Evolutionary conservation across 2,797 vertebrate species (phyloP).

Genomic region (Propithecus deckenii): DNA sequence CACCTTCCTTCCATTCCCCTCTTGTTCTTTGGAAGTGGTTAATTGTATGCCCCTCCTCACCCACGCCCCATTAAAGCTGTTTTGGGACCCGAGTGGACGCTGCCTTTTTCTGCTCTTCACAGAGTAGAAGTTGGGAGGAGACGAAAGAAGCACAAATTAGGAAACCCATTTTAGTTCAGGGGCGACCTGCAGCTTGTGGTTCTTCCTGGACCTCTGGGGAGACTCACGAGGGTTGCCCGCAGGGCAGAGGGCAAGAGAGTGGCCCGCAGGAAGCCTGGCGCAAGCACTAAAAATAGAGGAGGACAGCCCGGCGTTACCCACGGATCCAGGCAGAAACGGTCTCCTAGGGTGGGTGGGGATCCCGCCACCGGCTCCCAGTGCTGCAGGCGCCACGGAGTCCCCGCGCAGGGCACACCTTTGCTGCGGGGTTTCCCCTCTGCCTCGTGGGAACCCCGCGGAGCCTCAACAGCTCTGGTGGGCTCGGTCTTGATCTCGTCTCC

Average conservation of each 20-base stretch:
- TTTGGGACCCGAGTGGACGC: neutral
- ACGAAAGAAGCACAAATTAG: neutral
- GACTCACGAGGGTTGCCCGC: neutral
- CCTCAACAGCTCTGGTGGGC: neutral
- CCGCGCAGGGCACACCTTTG: neutral
- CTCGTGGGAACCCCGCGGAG: neutral
- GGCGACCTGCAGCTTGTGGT: neutral
- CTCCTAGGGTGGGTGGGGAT: neutral
- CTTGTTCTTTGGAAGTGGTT: constrained; percentile 10
- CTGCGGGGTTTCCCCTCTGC: neutral
- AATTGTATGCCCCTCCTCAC: neutral
- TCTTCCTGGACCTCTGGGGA: neutral
- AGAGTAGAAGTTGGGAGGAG: constrained; percentile 39
- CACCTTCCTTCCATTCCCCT: constrained; percentile 9
- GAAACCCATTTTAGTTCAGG: constrained; percentile 1
- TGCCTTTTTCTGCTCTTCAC: neutral
- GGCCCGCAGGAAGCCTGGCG: neutral
- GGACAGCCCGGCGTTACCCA: neutral
- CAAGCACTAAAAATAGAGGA: neutral
- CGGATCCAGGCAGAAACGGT: neutral
- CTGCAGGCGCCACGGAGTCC: neutral
- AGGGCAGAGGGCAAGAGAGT: neutral
- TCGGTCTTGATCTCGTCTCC: neutral
- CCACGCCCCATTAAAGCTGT: neutral
- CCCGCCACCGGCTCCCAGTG: neutral